phyloP scores from a whole-genome alignment of 2,113 vertebrate genomes.

The Nyctibius bracteatus region DNA sequence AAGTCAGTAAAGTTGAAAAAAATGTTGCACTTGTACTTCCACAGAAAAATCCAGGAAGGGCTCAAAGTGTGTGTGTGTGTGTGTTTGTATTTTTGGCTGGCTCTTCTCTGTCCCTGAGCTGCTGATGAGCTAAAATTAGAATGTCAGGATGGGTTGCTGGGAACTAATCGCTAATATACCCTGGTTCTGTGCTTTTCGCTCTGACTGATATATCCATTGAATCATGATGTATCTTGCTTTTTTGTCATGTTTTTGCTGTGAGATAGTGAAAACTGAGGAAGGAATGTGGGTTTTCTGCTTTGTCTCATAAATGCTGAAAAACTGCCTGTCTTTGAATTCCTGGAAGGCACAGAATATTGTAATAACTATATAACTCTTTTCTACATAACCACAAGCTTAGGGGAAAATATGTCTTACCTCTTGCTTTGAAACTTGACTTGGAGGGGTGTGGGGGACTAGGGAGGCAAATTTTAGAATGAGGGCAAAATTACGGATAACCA shows the following conservation, averaged over 20 bases:
- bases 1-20: not conserved
- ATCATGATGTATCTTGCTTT: not conserved
- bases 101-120: not conserved
- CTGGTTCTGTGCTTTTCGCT: not conserved
- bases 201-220: not conserved
- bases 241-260: not conserved
- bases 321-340: not conserved
- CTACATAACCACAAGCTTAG: not conserved
- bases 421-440: not conserved
- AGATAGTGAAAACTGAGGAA: not conserved
- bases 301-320: not conserved
- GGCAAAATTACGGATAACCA: not conserved
- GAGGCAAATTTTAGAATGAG: not conserved
- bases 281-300: not conserved
- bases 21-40: not conserved
- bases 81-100: not conserved
- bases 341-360: not conserved
- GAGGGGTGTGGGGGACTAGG: rapidly evolving
- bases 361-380: not conserved
- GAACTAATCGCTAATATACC: not conserved
- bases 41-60: not conserved
- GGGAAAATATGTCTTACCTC: not conserved
- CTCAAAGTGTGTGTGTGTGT: not conserved
- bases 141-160: not conserved
- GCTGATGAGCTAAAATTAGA: not conserved